Evolutionary conservation across 2,797 vertebrate species (phyloP).

Genomic region (Myotis pilosus): DNA sequence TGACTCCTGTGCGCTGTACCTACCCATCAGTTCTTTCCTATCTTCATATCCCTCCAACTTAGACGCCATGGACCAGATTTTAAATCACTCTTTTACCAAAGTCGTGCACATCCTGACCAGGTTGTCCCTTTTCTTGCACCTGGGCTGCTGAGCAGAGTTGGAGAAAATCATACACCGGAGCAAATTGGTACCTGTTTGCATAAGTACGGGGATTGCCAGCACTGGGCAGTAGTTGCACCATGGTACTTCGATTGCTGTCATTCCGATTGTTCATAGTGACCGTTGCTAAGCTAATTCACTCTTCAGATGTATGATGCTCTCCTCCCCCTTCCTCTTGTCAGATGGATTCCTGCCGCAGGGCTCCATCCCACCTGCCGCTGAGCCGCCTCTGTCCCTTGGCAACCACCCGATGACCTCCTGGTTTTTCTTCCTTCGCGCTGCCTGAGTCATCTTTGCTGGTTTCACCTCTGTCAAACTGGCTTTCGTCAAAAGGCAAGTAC

Average conservation of each 20-base stretch:
- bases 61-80: not conserved
- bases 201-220: not conserved
- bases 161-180: not conserved
- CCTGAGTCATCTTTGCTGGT: not conserved
- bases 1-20: not conserved
- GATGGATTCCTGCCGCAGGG: accelerated
- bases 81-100: not conserved
- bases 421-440: not conserved
- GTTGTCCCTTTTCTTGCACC: not conserved
- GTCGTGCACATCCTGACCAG: not conserved
- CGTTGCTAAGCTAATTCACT: not conserved
- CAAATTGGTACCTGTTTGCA: accelerated
- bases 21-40: not conserved
- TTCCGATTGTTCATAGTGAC: not conserved
- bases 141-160: not conserved
- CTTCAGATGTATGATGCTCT: not conserved
- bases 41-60: not conserved
- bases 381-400: not conserved
- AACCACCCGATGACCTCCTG: not conserved
- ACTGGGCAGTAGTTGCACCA: too few relatives aligned
- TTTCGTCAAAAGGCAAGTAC: not conserved
- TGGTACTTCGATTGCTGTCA: not conserved
- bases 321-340: not conserved
- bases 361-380: not conserved
- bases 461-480: not conserved